These are phyloP conservation scores for Pinctada fucata DNA, from an alignment of 2,888 invertebrate species.

Conservation along the genomic window DNA sequence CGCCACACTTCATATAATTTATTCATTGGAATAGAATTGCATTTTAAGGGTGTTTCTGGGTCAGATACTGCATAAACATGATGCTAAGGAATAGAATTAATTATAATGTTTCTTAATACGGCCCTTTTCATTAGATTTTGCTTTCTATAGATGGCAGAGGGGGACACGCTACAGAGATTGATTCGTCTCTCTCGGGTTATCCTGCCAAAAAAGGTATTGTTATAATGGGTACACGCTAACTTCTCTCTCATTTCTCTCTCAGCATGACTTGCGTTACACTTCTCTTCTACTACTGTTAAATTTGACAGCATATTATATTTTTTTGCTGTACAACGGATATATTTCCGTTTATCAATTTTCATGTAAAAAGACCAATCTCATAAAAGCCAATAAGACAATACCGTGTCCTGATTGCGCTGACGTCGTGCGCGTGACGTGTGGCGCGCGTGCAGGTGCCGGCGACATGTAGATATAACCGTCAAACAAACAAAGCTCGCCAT, in stretches of 20 bases:
- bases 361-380: too few species aligned
- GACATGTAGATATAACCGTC: conserved; percentile 12
- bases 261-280: not conserved
- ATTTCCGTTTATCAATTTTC: too few species aligned
- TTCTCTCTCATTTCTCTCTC: not conserved
- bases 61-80: conserved; percentile 11
- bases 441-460: conserved; percentile 28
- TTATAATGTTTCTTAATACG: conserved; percentile 1
- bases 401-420: not conserved
- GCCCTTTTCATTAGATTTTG: not conserved
- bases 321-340: too few species aligned
- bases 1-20: conserved; percentile 12
- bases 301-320: too few species aligned
- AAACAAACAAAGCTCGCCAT: not conserved
- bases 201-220: too few species aligned
- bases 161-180: not conserved
- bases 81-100: conserved; percentile 13
- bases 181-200: not conserved
- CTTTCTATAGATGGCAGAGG: not conserved
- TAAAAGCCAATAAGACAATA: not conserved
- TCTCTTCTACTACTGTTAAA: not conserved
- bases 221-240: not conserved
- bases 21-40: conserved; percentile 17
- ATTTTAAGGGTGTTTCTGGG: conserved; percentile 13
- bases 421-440: conserved; percentile 10